These are phyloP conservation scores for Propithecus perrieri DNA, from an alignment of 2,797 vertebrate species.

Conservation along the genomic window DNA sequence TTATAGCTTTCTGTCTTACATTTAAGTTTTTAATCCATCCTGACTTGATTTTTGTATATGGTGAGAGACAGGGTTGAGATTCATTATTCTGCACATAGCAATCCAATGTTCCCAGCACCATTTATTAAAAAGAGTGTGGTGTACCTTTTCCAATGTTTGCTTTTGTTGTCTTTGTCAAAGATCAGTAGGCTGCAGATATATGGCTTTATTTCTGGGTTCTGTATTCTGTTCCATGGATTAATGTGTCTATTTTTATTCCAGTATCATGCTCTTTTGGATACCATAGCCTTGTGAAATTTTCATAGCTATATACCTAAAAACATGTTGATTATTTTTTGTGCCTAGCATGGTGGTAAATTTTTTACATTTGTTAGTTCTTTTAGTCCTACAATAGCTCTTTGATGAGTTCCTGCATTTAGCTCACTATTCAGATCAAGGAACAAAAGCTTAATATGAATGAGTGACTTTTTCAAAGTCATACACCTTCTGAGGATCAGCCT, in stretches of 20 bases:
- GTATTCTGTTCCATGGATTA: neutral
- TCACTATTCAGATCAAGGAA: no score
- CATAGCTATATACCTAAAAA: no score
- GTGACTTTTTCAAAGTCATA: no score
- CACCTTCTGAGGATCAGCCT: no score
- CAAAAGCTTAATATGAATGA: no score
- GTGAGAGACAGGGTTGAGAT: neutral
- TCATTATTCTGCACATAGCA: neutral
- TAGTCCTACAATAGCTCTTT: no score
- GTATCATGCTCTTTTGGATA: neutral
- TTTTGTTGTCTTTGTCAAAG: neutral
- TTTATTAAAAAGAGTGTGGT: neutral
- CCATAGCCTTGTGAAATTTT: neutral
- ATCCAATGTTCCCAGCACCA: neutral
- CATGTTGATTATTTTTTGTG: no score
- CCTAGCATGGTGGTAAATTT: no score
- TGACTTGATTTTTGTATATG: neutral
- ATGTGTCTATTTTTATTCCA: neutral
- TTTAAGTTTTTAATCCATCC: neutral
- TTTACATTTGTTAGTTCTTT: no score
- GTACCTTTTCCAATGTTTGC: neutral
- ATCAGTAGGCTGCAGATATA: neutral
- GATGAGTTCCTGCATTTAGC: no score
- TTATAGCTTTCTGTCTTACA: neutral
- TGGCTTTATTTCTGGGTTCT: neutral